Base-by-base conservation (phyloP, 2,888 invertebrate genomes). In the Taphrorychus bicolor region DNA sequence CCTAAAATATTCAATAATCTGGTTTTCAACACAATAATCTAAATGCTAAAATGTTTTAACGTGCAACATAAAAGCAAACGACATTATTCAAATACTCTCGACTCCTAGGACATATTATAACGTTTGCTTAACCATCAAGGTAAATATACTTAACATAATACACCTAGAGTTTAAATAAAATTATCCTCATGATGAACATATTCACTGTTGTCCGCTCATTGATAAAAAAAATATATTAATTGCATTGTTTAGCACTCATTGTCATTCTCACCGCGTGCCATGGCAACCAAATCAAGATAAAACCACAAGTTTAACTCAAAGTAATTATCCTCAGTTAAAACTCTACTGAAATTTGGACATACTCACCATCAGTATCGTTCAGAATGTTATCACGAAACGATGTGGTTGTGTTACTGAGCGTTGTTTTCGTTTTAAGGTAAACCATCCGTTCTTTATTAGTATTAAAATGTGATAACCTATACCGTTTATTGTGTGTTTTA, bases 331-430 rank as follows among this genome's bases (percentile, higher is more conserved):
- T 32, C 32, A 11, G 32, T 32, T 32, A 32, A 32, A 32, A 32
- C 11, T 32, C 2, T 32, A 32, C 32, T 32, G 1, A 32, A 32
- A 32, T 32, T 32, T 32, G 32, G 32, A 1, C 3, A 3, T 32
- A 7, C n/a, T n/a, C n/a, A n/a, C 32, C 3, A 32, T 7, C 45
- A 62, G 62, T 62, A 45, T 23, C 19, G 23, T 19, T 64, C 58
- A 64, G 45, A 64, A 64, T 64, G 63, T 64, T 64, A 57, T 64
- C 63, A 58, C 18, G 52, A 40, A 56, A 49, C 32, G 58, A 41
- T 32, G 51, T 22, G 41, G 9, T 64, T 17, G 58, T 51, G 51
- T 11, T 58, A 41, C 19, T 23, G 57, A 51, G 63, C 32, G 32
- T 41, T 14, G 19, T 54, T 24, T 54, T 62, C 24, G 32, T 62